A percentile compares a stretch with the other conserved stretches of the same genome.
Evolutionary conservation across 2,888 invertebrate species (phyloP).

Genomic region (Polylopha cassiicola): DNA sequence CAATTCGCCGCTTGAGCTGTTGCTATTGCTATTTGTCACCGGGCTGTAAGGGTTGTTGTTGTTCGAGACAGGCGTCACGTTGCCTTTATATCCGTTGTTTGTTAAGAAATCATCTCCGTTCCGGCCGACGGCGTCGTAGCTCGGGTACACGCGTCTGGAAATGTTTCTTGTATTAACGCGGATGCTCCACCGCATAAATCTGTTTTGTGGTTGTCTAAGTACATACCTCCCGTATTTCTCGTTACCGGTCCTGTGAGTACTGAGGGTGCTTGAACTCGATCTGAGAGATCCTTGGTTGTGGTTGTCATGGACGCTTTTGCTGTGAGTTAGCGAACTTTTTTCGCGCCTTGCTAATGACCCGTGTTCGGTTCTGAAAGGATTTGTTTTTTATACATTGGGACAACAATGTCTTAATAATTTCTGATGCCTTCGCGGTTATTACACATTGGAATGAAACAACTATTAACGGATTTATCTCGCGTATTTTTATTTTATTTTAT

Average conservation of each 20-base stretch:
- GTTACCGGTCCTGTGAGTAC: constrained; percentile 72
- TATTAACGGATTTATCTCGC: too few species aligned
- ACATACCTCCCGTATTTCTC: constrained; percentile 68
- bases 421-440: too few species aligned
- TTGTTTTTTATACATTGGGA: neutral
- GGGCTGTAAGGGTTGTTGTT: constrained; percentile 72
- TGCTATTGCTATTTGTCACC: constrained; percentile 72
- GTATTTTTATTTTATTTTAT: too few species aligned
- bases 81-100: constrained; percentile 66
- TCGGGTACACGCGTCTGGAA: constrained; percentile 66
- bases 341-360: constrained; percentile 66
- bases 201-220: constrained; percentile 20
- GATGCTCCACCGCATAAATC: constrained; percentile 20
- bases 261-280: constrained; percentile 77
- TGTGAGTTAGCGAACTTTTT: constrained; percentile 54
- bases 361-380: constrained; percentile 50
- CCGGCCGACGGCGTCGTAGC: constrained; percentile 54
- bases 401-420: too few species aligned
- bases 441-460: too few species aligned
- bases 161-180: constrained; percentile 13
- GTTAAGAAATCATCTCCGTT: constrained; percentile 62
- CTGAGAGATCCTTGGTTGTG: constrained; percentile 76
- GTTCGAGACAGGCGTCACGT: constrained; percentile 54
- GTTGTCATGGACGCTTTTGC: constrained; percentile 54
- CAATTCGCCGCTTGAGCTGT: constrained; percentile 72